Conservation (phyloP, 2,113 vertebrate species). For the Tympanuchus pallidicinctus region DNA sequence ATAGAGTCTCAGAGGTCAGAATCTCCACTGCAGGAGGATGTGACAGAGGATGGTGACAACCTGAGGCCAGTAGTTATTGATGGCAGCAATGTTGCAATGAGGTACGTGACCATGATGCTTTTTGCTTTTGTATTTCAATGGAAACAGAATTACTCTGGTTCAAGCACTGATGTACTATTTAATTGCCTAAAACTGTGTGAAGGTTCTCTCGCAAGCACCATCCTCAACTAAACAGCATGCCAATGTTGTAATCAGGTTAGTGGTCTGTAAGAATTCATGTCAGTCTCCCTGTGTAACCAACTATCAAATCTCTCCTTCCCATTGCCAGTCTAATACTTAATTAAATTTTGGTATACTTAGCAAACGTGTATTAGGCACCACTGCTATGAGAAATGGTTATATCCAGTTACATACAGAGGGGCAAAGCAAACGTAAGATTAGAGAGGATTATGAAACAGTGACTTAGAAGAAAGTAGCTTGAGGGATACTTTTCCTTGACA, state of each 20-base stretch:
- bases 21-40: conserved; percentile 84
- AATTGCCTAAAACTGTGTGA: background rate
- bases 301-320: background rate
- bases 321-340: background rate
- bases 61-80: conserved; percentile 94
- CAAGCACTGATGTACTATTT: background rate
- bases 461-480: background rate
- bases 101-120: conserved; percentile 78
- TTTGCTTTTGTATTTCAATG: conserved; percentile 22
- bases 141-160: background rate
- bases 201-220: background rate
- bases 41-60: conserved; percentile 90
- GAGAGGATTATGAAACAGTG: background rate
- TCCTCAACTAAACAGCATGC: background rate
- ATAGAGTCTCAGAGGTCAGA: conserved; percentile 87
- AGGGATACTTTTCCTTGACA: background rate
- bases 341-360: background rate
- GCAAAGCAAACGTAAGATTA: background rate
- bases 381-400: background rate
- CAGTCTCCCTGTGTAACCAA: background rate
- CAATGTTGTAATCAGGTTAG: background rate
- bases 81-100: conserved; percentile 98
- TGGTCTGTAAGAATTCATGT: background rate
- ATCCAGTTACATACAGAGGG: background rate
- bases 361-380: background rate